A percentile compares a stretch with the other conserved stretches of the same genome.
Evolutionary conservation across 2,113 vertebrate species (phyloP).

Genomic region (Atherinomorus stipes): DNA sequence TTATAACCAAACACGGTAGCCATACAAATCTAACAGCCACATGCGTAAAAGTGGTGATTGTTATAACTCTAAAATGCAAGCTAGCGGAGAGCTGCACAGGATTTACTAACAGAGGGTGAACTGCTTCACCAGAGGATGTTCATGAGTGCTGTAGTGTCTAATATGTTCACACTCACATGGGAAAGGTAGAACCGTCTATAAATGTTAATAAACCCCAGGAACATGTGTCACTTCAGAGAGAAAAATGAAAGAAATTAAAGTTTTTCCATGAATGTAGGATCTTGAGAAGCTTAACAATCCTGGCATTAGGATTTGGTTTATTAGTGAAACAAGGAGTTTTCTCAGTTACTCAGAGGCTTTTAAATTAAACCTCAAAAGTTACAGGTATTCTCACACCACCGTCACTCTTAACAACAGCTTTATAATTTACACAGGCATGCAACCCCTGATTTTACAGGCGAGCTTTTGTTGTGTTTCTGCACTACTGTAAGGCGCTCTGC

Average conservation of each 20-base stretch:
- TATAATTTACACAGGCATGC: not conserved
- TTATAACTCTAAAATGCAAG: no score
- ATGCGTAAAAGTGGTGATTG: not conserved
- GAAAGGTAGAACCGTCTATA: not conserved
- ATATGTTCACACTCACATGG: not conserved
- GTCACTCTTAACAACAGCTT: constrained; percentile 9
- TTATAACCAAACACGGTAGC: not conserved
- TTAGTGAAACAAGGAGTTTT: not conserved
- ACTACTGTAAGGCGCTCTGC: constrained; percentile 41
- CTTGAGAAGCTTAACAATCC: no score
- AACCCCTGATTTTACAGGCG: not conserved
- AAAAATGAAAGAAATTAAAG: no score
- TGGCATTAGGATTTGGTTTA: no score
- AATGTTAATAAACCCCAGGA: no score
- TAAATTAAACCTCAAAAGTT: not conserved
- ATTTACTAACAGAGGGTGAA: not conserved
- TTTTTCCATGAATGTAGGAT: no score
- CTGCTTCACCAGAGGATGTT: not conserved
- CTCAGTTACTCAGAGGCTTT: not conserved
- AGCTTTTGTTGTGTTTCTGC: constrained; percentile 21
- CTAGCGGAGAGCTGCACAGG: not conserved
- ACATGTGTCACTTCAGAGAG: no score
- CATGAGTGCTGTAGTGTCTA: not conserved
- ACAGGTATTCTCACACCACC: not conserved
- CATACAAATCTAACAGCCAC: not conserved